Conservation (phyloP, 2,797 vertebrate species). For the Rhinella marina region DNA sequence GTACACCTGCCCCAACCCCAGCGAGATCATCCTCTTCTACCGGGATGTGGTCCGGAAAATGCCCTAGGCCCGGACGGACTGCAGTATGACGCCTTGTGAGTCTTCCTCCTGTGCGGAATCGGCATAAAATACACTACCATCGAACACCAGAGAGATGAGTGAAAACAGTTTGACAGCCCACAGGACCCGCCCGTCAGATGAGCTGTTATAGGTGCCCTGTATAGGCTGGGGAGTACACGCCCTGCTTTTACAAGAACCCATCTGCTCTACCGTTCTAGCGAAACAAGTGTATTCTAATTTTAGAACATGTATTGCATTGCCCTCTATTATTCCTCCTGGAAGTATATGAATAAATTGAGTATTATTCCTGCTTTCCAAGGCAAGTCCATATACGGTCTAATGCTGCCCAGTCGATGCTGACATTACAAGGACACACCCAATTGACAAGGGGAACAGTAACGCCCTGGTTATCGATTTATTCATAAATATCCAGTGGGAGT, state of each 20-base stretch:
- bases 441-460: too few relatives aligned
- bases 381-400: too few relatives aligned
- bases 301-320: not conserved
- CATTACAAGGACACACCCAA: too few relatives aligned
- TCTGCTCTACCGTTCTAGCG: not conserved
- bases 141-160: not conserved
- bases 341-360: not conserved
- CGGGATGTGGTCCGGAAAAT: constrained; percentile 70
- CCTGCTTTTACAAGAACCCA: not conserved
- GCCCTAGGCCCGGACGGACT: not conserved
- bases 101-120: not conserved
- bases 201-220: too few relatives aligned
- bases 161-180: not conserved
- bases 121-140: not conserved
- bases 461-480: too few relatives aligned
- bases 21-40: constrained; percentile 86
- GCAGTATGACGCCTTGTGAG: too few relatives aligned
- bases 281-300: not conserved
- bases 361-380: too few relatives aligned
- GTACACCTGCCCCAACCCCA: constrained; percentile 82
- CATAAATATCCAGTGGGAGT: too few relatives aligned
- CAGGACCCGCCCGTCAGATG: not conserved
- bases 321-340: not conserved
- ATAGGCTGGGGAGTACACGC: too few relatives aligned
- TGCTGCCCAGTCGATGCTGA: too few relatives aligned